A percentile compares a stretch with the other conserved stretches of the same genome.
phyloP scores from a whole-genome alignment of 2,113 vertebrate species.

The Lepus timidus region DNA sequence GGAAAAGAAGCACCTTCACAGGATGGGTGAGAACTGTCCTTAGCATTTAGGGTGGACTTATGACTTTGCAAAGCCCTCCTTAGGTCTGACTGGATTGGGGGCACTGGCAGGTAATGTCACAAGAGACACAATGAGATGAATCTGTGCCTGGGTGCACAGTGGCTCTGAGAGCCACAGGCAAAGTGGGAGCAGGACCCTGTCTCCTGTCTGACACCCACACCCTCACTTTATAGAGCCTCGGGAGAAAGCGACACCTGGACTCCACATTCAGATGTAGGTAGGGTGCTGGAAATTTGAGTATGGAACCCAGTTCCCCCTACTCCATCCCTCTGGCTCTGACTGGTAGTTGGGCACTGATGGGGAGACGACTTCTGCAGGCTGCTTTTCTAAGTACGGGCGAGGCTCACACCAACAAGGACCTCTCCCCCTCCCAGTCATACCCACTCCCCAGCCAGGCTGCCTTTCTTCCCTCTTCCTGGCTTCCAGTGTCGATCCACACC shows the following conservation, averaged over 20 bases:
- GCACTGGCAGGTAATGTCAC: neutral
- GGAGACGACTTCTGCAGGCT: neutral
- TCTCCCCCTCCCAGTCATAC: neutral
- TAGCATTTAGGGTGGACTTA: neutral
- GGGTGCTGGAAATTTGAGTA: neutral
- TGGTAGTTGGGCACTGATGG: neutral
- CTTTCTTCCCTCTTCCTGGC: neutral
- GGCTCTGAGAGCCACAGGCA: neutral
- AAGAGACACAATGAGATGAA: neutral
- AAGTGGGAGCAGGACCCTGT: neutral
- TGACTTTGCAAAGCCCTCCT: neutral
- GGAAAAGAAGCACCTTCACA: neutral
- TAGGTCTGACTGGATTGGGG: neutral
- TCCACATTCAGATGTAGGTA: conserved; percentile 28
- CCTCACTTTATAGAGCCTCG: neutral
- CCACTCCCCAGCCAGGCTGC: neutral
- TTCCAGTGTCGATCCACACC: neutral
- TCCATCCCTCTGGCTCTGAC: neutral
- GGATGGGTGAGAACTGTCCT: neutral
- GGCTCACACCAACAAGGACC: neutral
- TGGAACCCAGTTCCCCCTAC: neutral
- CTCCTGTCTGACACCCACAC: neutral
- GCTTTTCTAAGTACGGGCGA: neutral
- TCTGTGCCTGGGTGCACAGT: neutral
- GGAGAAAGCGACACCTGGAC: neutral